Base-by-base conservation (phyloP, 2,797 vertebrate genomes). In the Falco rusticolus region DNA sequence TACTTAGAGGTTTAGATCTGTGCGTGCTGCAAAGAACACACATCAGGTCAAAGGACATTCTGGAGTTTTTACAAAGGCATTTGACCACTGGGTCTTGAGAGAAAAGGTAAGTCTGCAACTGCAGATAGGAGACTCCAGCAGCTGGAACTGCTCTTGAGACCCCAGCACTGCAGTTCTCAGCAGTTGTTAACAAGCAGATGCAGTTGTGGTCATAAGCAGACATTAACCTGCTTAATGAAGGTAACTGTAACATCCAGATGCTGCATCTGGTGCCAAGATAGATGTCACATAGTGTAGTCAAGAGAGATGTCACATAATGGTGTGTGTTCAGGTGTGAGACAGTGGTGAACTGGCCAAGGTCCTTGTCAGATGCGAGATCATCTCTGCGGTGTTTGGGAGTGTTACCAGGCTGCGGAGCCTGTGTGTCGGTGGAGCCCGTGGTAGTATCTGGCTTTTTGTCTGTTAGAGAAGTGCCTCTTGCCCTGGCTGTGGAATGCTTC, bases 41-140 rank as follows among this genome's bases (percentile, higher is more conserved):
- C 41, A 5, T 63, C 25, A 41, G 71, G 34, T 48, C 82, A 53
- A 6, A 80, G 65, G 65, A 41, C 24, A 3, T 33, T 24, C 17
- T 34, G 50, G 47, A 71, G 29, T 37, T 75, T 57, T 64, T 37
- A 57, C 57, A 34, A 26, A 64, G 53, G 21, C 8, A 11, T 89
- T 71, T 64, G 22, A 31, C 37, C 3, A 2, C 64, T 16, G n/a
- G 22, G 16, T 29, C 80, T 57, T 57, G 59, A 88, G 33, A 45
- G 47, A 22, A 33, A 57, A 54, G 29, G 20, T 22, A 54, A 50
- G 43, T 39, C 13, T 50, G 66, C 26, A 26, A 1, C 37, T 54
- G 57, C 47, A 57, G 29, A 3, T 39, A 34, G 64, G 56, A 57
- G 29, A 33, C 39, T 71, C 37, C 0, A 0, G 13, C 2, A 3